Conservation (phyloP, 2,797 vertebrate genomes). For the Mormyrops boulengeri region DNA sequence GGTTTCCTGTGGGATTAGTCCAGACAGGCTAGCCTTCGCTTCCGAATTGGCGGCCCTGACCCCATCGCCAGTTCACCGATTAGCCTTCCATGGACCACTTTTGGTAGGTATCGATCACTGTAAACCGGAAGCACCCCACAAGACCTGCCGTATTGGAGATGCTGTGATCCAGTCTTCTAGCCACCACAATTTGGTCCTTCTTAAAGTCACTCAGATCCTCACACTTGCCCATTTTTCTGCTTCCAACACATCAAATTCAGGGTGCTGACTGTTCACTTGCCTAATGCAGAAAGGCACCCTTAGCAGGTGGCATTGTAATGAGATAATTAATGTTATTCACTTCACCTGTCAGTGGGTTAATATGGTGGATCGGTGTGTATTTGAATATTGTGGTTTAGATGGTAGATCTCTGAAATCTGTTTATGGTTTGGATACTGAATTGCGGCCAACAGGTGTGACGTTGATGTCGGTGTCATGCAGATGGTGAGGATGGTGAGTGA, state of each 20-base stretch:
- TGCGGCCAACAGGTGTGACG: not conserved
- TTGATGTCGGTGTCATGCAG: not conserved
- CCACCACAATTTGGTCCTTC: not conserved
- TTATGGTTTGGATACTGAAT: not conserved
- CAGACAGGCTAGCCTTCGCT: not conserved
- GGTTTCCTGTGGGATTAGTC: not conserved
- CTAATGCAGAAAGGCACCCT: not conserved
- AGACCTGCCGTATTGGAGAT: not conserved
- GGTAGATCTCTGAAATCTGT: not conserved
- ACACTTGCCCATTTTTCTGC: not conserved
- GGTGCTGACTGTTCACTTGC: not conserved
- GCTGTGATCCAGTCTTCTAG: not conserved
- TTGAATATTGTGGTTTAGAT: not conserved
- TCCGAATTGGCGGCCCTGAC: not conserved
- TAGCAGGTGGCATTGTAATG: not conserved
- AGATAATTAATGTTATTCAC: not conserved
- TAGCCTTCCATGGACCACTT: not conserved
- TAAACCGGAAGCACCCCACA: not conserved
- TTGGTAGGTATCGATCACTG: not conserved
- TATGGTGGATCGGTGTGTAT: not conserved
- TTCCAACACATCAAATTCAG: not conserved
- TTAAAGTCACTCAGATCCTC: not conserved
- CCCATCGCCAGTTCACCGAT: not conserved
- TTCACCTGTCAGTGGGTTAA: not conserved
- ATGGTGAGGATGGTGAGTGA: not conserved